Percentiles rank a stretch among this genome's conserved stretches.
Evolutionary conservation across 2,113 vertebrate species (phyloP).

Genomic region (Todiramphus chloris): DNA sequence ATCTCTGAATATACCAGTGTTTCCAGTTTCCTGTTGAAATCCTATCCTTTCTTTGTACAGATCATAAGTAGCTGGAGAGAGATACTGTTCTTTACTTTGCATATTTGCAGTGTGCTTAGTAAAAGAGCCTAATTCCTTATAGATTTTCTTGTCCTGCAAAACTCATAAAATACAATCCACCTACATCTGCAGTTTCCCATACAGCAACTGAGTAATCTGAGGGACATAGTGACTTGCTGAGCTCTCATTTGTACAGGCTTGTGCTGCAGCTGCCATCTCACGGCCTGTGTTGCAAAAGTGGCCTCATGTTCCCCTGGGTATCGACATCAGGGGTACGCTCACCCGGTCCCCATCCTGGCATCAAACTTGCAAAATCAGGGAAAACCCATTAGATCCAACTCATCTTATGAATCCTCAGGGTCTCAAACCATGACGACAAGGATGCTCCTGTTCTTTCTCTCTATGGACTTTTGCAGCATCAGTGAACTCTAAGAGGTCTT

Average conservation of each 20-base stretch:
- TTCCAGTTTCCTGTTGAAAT: neutral
- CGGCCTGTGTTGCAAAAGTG: neutral
- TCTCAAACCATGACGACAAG: neutral
- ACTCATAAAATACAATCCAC: neutral
- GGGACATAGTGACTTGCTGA: neutral
- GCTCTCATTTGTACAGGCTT: fast-evolving
- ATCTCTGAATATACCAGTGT: neutral
- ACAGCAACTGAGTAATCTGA: neutral
- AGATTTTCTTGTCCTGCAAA: neutral
- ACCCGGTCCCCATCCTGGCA: neutral
- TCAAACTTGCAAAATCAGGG: neutral
- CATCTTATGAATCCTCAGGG: neutral
- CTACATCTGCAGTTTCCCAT: neutral
- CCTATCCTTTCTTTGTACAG: neutral
- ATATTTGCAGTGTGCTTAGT: neutral
- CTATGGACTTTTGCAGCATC: neutral
- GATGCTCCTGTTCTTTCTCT: neutral
- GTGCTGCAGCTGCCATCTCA: neutral
- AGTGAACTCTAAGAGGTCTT: neutral
- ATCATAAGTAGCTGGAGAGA: neutral
- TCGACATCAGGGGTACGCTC: fast-evolving
- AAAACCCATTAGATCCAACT: neutral
- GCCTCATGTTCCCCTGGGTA: neutral
- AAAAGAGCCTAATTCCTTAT: neutral
- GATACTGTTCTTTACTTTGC: neutral